Base-by-base conservation (phyloP, 2,888 invertebrate genomes). In the Phengaris alcon region DNA sequence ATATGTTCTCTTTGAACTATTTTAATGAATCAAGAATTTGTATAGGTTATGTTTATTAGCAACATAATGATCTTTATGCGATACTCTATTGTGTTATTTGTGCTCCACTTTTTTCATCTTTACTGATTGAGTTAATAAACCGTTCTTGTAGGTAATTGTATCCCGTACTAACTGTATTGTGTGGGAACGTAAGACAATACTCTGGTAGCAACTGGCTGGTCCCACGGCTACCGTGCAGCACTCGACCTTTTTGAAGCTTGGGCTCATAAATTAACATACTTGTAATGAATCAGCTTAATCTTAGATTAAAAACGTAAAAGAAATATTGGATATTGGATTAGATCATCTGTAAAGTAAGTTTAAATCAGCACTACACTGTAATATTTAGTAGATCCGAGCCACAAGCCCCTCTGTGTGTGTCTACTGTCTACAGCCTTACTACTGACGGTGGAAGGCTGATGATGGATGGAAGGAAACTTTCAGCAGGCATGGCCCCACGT, bases 141-240 rank as follows among this genome's bases (percentile, higher is more conserved):
- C 64, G 64, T 64, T 48, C 48, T 48, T 35, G 64, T 35, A 12
- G 15, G 64, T 52, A 52, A 52, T 35, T 64, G 35, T 64, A 44
- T 64, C 35, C 64, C 64, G 64, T 44, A 15, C 35, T 64, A 64
- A 64, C 64, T 64, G 64, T 64, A 64, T 6, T 35, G 64, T 64
- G 35, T 64, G 64, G 64, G 64, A 64, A 64, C 35, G 10, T 3
- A 12, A 64, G 64, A 64, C 64, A 64, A 64, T 64, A 64, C 64
- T 59, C 10, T 35, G 12, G 64, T 44, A 35, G 64, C 22, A 44
- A 48, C 48, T 8, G 48, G 64, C 64, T 35, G 35, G 2, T 64
- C 64, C 44, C 64, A 64, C 64, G 64, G 64, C 35, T 52, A 4
- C 35, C 35, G 35, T 35, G 35, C 64, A 5, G 8, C 22, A n/a